Conservation (phyloP, 1,140 invertebrate genomes). For the Telenomus remus region DNA sequence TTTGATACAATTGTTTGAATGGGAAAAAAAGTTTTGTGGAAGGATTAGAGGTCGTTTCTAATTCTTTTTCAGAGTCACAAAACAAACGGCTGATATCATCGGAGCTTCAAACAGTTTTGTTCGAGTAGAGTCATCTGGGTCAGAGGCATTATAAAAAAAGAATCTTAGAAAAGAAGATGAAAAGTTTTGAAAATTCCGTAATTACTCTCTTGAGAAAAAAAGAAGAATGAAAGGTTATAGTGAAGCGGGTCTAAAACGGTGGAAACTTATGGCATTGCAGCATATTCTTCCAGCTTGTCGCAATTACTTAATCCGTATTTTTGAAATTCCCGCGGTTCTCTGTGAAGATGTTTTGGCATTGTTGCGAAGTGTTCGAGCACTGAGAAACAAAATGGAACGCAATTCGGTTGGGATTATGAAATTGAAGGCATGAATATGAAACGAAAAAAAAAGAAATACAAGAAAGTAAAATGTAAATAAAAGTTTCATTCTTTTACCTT, state of each 20-base stretch:
- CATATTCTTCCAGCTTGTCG: slow-evolving; percentile 12
- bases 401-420: no score
- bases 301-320: slow-evolving; percentile 26
- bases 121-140: slow-evolving; percentile 15
- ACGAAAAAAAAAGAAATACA: no score
- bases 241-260: background rate
- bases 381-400: background rate
- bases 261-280: slow-evolving; percentile 19
- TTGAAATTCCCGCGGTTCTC: slow-evolving; percentile 11
- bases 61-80: background rate
- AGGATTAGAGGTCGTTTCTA: background rate
- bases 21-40: background rate
- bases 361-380: background rate
- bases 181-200: slow-evolving; percentile 30
- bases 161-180: slow-evolving; percentile 25
- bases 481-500: no score
- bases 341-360: background rate
- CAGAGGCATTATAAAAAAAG: slow-evolving; percentile 16
- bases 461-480: no score
- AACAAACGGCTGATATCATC: slow-evolving; percentile 6
- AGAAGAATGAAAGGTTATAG: slow-evolving; percentile 32
- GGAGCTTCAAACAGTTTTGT: slow-evolving; percentile 11
- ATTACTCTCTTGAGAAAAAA: slow-evolving; percentile 25
- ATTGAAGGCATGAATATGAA: no score
- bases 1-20: no score